Base-by-base conservation (phyloP, 2,888 invertebrate genomes). In the Eubasilissa splendida region DNA sequence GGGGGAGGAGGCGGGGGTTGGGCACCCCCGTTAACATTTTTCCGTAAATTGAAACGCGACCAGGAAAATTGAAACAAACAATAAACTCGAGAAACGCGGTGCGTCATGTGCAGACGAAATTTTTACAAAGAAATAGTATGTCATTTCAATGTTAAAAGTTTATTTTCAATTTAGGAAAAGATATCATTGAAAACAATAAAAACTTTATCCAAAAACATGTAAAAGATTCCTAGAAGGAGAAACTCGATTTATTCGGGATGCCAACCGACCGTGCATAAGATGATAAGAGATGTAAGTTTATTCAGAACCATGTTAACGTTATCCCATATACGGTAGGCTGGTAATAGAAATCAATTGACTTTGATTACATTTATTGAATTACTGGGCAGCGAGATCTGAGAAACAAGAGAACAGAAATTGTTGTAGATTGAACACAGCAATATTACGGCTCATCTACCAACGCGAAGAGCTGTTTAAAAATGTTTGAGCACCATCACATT, bases 301-400 rank as follows among this genome's bases (percentile, higher is more conserved):
- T 31, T 12, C 63, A 22, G 63, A 63, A 7, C 42, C 33, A 4
- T 12, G 33, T 7, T 63, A 31, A 63, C 12, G 63, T 63, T 31
- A 11, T 63, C 5, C 2, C 8, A 22, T 11, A 63, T 63, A 31
- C 63, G 31, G 42, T 63, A 31, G 33, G 50, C 11, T 14, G 10
- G 8, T 66, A 76, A 81, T 71, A 76, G 81, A 63, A 76, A 76
- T 76, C 79, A 81, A 81, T 81, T 76, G 81, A 71, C 60, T 76
- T 79, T 79, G 79, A 81, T 79, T 77, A 66, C 3, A 42, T 63
- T 63, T 63, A 63, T 63, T 63, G 63, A 63, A 63, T 63, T 63
- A 3, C 63, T 63, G 31, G 63, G 31, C 63, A 63, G 42, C 42
- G 63, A 11, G 63, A 54, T 54, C 14, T 73, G 31, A 73, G 14